Evolutionary conservation across 2,888 invertebrate species (phyloP), one percentile per base, ranked within the genome.

Genomic region (Eupeodes latifasciatus): DNA sequence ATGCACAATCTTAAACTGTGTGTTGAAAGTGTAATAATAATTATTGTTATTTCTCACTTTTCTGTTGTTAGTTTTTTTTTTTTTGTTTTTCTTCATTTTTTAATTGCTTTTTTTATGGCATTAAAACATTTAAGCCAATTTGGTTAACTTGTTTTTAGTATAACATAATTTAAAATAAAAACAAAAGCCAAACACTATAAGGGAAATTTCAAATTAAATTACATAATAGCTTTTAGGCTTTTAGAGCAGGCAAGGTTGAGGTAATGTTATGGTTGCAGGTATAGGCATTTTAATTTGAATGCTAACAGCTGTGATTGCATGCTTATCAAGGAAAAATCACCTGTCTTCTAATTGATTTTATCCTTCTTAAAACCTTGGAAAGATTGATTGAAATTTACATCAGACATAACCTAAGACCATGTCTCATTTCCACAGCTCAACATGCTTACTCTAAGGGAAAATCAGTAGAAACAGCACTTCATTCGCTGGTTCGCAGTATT

Each of bases 11-110:
- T 40, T 82, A 86, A 85, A 78, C 69, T 76, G 71, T 84, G 64
- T 80, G 84, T 84, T 80, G 87, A 83, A 84, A 84, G 87, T 87
- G 87, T 87, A 76, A 86, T 87, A 84, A 84, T 80, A 84, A 84
- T 80, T 84, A 87, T 87, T 87, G 79, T 86, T 86, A 79, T 84
- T 87, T 84, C 84, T 84, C 84, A 84, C 84, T 87, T 81, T 27
- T 72, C 40, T 71, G 72, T 47, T 72, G 72, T 71, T 86, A 51
- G 40, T 72, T 74, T 77, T 57, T 12, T 1, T 47, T 69, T 36
- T 72, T 74, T 77, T 57, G 16, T 1, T 47, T 69, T 36, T 40
- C 49, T 53, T 66, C 57, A 5, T 62, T 78, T 66, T 80, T 81
- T 84, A 87, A 87, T 87, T 81, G 77, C 84, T 87, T 72, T 84